phyloP scores from a whole-genome alignment of 2,113 vertebrate species.

The Cyphomyrus plagiostoma region DNA sequence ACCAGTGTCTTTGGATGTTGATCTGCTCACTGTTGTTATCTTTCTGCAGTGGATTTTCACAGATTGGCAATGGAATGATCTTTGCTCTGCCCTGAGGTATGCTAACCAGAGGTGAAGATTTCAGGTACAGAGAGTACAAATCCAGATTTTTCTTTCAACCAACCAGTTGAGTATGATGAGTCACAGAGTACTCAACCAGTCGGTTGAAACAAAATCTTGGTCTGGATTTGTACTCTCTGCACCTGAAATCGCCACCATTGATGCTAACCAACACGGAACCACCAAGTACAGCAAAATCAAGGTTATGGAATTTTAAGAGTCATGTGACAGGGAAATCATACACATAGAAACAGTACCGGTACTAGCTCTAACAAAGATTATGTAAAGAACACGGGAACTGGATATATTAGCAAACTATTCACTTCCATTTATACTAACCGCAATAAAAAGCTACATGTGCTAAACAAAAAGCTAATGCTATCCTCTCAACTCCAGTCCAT shows the following conservation, averaged over 20 bases:
- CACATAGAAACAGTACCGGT: background rate
- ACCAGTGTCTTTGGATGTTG: background rate
- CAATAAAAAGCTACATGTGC: background rate
- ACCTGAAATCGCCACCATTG: no score
- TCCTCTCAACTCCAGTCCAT: background rate
- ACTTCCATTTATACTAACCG: background rate
- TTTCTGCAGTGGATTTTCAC: background rate
- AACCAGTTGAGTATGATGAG: no score
- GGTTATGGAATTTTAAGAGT: background rate
- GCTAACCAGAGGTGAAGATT: no score
- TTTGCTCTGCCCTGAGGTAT: background rate
- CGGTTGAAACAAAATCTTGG: no score
- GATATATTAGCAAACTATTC: background rate
- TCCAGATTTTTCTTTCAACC: no score
- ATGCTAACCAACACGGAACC: background rate
- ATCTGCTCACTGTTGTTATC: background rate
- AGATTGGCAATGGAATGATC: background rate
- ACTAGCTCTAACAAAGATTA: background rate
- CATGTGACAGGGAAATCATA: background rate
- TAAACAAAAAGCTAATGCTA: background rate
- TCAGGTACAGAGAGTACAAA: no score
- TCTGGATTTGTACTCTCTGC: no score
- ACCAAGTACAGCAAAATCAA: background rate
- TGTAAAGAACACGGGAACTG: background rate
- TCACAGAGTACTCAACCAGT: no score